Evolutionary conservation across 1,140 invertebrate genomes (phyloP), one percentile per base, ranked within the genome.

Genomic region (Solenopsis invicta): DNA sequence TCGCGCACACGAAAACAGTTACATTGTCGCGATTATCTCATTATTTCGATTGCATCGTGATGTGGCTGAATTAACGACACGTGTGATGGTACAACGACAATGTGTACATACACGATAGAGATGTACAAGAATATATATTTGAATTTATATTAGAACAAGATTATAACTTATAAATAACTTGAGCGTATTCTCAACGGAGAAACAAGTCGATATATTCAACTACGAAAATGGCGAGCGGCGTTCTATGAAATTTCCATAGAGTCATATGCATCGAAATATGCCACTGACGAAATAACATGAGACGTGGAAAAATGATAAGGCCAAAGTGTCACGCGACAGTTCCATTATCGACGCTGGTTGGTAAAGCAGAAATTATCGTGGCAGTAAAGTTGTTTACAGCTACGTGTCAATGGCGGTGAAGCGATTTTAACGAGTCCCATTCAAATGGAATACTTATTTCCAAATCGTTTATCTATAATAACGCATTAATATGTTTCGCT

Each of bases 271-370:
- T 82, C 45, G 54, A 82, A 86, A 66, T 66, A 66, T 34, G 37
- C 12, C 34, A 86, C 16, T 61, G 56, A 64, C 41, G 48, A 80
- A 81, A 81, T 69, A 71, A 69, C 12, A 18, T 34, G 21, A 50
- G 34, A 50, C 10, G n/a, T 41, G 50, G 62, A 77, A 80, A 81
- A 86, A 37, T 50, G 85, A 81, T 71, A 81, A 81, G 76, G 29
- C 4, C 61, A 12, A 21, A 34, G 45, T 45, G 45, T 61, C 72
- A 16, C 61, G 18, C 41, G 59, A 48, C n/a, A 52, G 29, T 16
- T 67, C 13, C n/a, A 29, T 87, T 87, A 87, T 52, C 86, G 48
- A 62, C 61, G 61, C 56, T 34, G 21, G 56, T 66, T 69, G 78
- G 67, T 37, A 87, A 84, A 24, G 61, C 41, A 87, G 86, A 50